Evolutionary conservation across 2,888 invertebrate genomes (phyloP).

Genomic region (Lycaena phlaeas): DNA sequence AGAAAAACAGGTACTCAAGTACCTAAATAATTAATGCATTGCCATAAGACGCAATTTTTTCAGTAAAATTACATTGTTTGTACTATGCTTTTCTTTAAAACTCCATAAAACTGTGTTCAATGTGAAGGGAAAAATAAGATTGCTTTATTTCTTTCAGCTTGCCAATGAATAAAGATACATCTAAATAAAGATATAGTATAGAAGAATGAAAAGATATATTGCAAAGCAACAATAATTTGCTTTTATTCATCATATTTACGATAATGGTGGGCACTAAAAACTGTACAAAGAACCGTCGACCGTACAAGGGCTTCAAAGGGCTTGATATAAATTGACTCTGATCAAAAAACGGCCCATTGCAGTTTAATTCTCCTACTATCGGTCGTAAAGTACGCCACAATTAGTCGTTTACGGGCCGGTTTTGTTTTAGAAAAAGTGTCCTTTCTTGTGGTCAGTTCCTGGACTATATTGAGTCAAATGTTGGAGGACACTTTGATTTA

Average conservation of each 20-base stretch:
- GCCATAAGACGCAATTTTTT: too few species aligned
- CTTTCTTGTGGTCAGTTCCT: not conserved
- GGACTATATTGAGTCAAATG: not conserved
- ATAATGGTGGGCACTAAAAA: slow-evolving; percentile 9
- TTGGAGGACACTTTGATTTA: too few species aligned
- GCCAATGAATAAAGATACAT: too few species aligned
- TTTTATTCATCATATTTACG: slow-evolving; percentile 2
- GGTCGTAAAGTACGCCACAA: slow-evolving; percentile 64
- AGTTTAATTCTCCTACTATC: slow-evolving; percentile 44
- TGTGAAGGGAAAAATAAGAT: too few species aligned
- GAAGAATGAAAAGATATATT: too few species aligned
- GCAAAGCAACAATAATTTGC: not conserved
- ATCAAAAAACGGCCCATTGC: slow-evolving; percentile 54
- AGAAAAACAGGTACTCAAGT: too few species aligned
- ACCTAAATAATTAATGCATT: too few species aligned
- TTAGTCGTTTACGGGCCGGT: slow-evolving; percentile 52
- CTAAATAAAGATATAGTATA: too few species aligned
- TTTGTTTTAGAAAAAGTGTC: slow-evolving; percentile 33
- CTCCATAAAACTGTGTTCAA: too few species aligned
- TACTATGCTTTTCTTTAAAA: too few species aligned
- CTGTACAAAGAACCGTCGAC: slow-evolving; percentile 32
- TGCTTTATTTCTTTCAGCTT: too few species aligned
- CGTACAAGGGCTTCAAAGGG: slow-evolving; percentile 43
- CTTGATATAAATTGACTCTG: slow-evolving; percentile 48
- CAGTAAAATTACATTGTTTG: too few species aligned